Base-by-base conservation (phyloP, 2,113 vertebrate species). In the Pterophyllum scalare region DNA sequence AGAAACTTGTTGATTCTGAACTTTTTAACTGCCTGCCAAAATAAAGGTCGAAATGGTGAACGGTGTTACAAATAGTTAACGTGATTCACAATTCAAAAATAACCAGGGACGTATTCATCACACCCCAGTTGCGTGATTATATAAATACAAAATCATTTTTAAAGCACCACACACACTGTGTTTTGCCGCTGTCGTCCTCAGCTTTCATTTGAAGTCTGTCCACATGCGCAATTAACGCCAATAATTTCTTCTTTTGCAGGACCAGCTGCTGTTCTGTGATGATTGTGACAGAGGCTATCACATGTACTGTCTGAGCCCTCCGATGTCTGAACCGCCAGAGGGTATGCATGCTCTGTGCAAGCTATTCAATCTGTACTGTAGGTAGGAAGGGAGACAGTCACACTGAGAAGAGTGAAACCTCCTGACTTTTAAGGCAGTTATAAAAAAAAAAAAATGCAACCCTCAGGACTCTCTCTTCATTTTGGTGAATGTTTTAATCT, bases 321-420 rank as follows among this genome's bases (percentile, higher is more conserved):
- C 97, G n/a, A 98, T 98, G 97, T 96, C 97, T 5, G 97, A 98
- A 91, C 97, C 97, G 80, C 97, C 97, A 0, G 97, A 98, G 96
- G 97, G 97, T 98, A 94, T 75, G 96, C 82, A 76, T 5, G 56
- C 67, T 26, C 59, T 33, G 6, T 26, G 6, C 20, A 22, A 57
- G 35, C 65, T 58, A 19, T 9, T 15, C 40, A 22, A 49, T 75
- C 52, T 88, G 59, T n/a, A n/a, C 61, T 1, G 65, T 81, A 75
- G 77, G 58, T 82, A 75, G 67, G 13, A 67, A 87, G 60, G 13
- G 64, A 87, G 67, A 70, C 33, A 75, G 35, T 26, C 12, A 33
- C 57, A 40, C 33, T 38, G 54, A 82, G 79, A 59, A 60, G 58
- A 31, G 17, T 3, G 49, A 82, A 43, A 77, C 60, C 22, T 35